These are phyloP conservation scores for Tenthredo livida DNA, from an alignment of 2,888 invertebrate genomes.

Conservation along the genomic window DNA sequence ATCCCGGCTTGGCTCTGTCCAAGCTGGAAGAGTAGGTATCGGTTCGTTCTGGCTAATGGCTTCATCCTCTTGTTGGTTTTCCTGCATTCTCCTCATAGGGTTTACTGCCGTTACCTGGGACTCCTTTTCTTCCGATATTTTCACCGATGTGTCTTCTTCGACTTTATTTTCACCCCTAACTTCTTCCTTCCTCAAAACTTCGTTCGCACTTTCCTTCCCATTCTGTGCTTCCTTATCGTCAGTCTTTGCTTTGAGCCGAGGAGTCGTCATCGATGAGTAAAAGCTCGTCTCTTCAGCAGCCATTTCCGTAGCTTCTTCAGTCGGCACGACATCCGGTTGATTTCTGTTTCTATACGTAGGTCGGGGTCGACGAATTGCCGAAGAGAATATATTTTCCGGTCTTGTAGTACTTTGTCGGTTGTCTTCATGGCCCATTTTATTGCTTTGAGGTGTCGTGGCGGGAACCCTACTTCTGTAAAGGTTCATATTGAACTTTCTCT, in stretches of 20 bases:
- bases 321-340: conserved; percentile 64
- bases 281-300: conserved; percentile 79
- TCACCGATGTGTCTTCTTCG: not conserved
- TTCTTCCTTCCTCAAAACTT: conserved; percentile 26
- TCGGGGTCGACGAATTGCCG: conserved; percentile 67
- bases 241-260: conserved; percentile 69
- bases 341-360: conserved; percentile 66
- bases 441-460: conserved; percentile 53
- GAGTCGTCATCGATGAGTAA: conserved; percentile 78
- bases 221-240: conserved; percentile 70
- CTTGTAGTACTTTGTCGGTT: conserved; percentile 64
- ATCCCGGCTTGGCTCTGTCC: conserved; percentile 17
- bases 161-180: conserved; percentile 36
- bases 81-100: conserved; percentile 31
- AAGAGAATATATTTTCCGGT: conserved; percentile 70
- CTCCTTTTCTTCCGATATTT: not conserved
- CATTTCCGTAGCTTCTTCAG: conserved; percentile 78
- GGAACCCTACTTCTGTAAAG: conserved; percentile 71
- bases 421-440: conserved; percentile 51
- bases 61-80: conserved; percentile 35
- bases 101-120: not conserved
- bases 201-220: conserved; percentile 51
- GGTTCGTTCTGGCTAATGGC: conserved; percentile 48
- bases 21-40: conserved; percentile 20
- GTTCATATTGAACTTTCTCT: conserved; percentile 67